Conservation (phyloP, 2,888 invertebrate genomes). For the Drosophila nr. perissopoda region DNA sequence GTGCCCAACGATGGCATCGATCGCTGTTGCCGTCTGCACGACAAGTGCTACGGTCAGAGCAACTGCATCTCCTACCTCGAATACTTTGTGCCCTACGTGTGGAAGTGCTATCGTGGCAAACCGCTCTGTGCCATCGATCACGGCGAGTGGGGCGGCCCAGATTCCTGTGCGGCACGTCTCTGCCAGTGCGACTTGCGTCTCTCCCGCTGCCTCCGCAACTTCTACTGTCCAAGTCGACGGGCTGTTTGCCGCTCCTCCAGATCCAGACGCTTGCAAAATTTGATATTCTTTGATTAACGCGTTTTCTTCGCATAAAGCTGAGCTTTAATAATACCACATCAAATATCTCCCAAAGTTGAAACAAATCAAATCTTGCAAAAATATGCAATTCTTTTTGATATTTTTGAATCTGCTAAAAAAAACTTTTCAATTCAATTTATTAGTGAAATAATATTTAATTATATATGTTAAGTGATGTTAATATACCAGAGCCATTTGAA, state of each 20-base stretch:
- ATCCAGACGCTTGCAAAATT: conserved; percentile 90
- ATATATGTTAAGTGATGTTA: not conserved
- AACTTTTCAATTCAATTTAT: not conserved
- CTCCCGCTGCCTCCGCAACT: conserved; percentile 91
- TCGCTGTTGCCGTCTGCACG: conserved; percentile 93
- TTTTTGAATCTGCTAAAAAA: not conserved
- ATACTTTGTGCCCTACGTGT: conserved; percentile 94
- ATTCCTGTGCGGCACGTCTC: conserved; percentile 90
- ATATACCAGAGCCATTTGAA: not conserved
- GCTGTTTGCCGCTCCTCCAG: conserved; percentile 91
- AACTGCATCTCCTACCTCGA: conserved; percentile 92
- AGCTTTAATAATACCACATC: not conserved
- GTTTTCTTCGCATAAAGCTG: not conserved
- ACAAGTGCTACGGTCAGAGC: conserved; percentile 92
- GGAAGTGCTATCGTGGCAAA: conserved; percentile 92
- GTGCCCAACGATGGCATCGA: conserved; percentile 92
- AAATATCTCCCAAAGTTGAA: not conserved
- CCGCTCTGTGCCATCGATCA: conserved; percentile 89
- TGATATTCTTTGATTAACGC: conserved; percentile 85
- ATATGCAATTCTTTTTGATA: not conserved
- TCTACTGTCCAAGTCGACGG: conserved; percentile 90
- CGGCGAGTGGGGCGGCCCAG: conserved; percentile 86
- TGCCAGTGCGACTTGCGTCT: conserved; percentile 94
- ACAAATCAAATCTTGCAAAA: not conserved
- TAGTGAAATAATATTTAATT: not conserved